Evolutionary conservation across 2,113 vertebrate genomes (phyloP).

Genomic region (Cyprinodon variegatus): DNA sequence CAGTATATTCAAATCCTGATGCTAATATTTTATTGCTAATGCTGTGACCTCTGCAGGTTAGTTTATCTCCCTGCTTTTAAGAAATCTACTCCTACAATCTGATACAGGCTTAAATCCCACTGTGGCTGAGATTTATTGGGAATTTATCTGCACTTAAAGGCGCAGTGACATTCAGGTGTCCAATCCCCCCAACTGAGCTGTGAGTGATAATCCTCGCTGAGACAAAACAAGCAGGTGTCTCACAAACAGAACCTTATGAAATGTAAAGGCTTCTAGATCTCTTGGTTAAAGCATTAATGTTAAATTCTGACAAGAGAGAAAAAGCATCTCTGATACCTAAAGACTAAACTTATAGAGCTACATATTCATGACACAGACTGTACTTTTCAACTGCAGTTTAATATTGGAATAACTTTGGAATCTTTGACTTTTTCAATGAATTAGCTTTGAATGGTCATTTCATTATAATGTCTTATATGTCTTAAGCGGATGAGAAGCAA

Average conservation of each 20-base stretch:
- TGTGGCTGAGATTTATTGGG: constrained; percentile 26
- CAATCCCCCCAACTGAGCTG: constrained; percentile 7
- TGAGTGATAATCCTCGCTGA: constrained; percentile 29
- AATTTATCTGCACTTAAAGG: constrained; percentile 40
- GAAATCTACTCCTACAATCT: constrained; percentile 17
- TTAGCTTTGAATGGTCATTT: no score
- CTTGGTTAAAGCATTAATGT: constrained; percentile 11
- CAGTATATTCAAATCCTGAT: background rate
- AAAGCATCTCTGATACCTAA: background rate
- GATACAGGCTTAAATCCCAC: constrained; percentile 8
- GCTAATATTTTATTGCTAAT: background rate
- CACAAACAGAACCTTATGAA: constrained; percentile 13
- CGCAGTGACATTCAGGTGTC: constrained; percentile 17
- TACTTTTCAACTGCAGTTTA: no score
- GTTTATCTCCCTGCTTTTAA: background rate
- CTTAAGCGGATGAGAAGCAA: no score
- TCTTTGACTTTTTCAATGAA: no score
- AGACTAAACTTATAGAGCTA: background rate
- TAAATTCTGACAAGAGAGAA: background rate
- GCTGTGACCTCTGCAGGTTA: background rate
- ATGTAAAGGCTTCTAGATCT: background rate
- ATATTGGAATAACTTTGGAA: no score
- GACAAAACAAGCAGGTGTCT: background rate
- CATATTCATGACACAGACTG: no score
- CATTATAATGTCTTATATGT: no score